phyloP scores from a whole-genome alignment of 2,797 vertebrate species.

The Semotilus atromaculatus region DNA sequence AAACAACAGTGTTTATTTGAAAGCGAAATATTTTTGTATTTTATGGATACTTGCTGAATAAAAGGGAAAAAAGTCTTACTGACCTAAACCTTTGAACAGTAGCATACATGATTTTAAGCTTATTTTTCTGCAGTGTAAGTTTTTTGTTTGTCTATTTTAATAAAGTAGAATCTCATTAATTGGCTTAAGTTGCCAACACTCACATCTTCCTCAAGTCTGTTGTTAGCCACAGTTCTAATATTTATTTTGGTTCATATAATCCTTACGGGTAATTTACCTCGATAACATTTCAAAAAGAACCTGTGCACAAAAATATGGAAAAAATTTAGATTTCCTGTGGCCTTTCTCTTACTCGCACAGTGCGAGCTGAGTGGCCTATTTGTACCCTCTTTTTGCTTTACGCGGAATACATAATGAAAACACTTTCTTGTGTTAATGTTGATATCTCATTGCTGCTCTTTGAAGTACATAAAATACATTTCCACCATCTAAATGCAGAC shows the following conservation, averaged over 20 bases:
- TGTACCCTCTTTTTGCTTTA: neutral
- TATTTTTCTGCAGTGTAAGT: neutral
- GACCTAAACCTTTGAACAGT: neutral
- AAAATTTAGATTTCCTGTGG: slow-evolving; percentile 8
- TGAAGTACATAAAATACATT: neutral
- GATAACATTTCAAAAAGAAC: neutral
- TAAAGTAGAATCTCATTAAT: slow-evolving; percentile 5
- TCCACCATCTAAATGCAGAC: neutral
- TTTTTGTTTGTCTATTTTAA: slow-evolving; percentile 4
- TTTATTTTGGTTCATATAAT: slow-evolving; percentile 14
- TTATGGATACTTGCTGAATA: neutral
- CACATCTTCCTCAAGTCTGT: slow-evolving; percentile 9
- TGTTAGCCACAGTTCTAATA: slow-evolving; percentile 6
- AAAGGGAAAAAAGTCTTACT: neutral
- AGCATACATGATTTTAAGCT: neutral
- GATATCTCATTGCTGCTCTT: neutral
- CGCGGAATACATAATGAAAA: slow-evolving; percentile 1
- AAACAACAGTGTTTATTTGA: neutral
- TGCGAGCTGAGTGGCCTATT: too few species aligned
- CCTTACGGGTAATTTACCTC: slow-evolving; percentile 23
- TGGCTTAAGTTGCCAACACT: slow-evolving; percentile 2
- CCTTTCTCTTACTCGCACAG: neutral
- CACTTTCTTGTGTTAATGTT: neutral
- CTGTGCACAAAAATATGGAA: slow-evolving; percentile 2
- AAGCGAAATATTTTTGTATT: neutral